Conservation (phyloP, 2,888 invertebrate genomes). For the Euproctis similis region DNA sequence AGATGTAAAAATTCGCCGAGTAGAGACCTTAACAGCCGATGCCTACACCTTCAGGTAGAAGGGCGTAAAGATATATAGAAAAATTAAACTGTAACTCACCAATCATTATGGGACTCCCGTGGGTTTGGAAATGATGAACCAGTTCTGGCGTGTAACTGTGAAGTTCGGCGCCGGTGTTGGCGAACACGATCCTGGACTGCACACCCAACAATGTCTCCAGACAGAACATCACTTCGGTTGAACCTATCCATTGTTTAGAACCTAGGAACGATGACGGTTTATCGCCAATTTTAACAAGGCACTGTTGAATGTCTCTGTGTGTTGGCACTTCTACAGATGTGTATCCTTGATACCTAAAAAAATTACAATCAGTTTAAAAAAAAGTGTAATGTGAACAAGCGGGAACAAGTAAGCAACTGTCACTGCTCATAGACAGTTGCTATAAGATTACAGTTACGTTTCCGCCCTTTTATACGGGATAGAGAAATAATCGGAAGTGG, state of each 20-base stretch:
- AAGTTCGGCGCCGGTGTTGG: conserved; percentile 90
- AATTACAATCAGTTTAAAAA: too few species aligned
- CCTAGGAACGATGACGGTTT: conserved; percentile 91
- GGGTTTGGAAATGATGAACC: conserved; percentile 90
- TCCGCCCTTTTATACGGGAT: too few species aligned
- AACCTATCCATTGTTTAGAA: conserved; percentile 98
- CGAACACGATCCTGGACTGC: conserved; percentile 87
- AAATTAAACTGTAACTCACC: conserved; percentile 70
- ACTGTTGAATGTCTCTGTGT: conserved; percentile 92
- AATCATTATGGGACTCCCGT: conserved; percentile 99
- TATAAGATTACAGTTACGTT: too few species aligned
- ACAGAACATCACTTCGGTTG: conserved; percentile 96
- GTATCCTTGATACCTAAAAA: conserved; percentile 85
- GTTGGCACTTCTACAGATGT: conserved; percentile 85
- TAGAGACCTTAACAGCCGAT: too few species aligned
- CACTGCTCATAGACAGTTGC: too few species aligned
- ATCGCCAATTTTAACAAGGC: conserved; percentile 95
- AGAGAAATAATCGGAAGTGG: too few species aligned
- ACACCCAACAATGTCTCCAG: conserved; percentile 87
- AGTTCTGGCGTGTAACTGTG: conserved; percentile 86
- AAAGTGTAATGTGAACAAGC: too few species aligned
- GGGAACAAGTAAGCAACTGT: too few species aligned
- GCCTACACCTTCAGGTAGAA: too few species aligned
- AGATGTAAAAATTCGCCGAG: too few species aligned
- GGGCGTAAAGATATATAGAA: too few species aligned